These are phyloP conservation scores for Drosophila watanabei DNA, from an alignment of 1,140 invertebrate species.

Conservation along the genomic window DNA sequence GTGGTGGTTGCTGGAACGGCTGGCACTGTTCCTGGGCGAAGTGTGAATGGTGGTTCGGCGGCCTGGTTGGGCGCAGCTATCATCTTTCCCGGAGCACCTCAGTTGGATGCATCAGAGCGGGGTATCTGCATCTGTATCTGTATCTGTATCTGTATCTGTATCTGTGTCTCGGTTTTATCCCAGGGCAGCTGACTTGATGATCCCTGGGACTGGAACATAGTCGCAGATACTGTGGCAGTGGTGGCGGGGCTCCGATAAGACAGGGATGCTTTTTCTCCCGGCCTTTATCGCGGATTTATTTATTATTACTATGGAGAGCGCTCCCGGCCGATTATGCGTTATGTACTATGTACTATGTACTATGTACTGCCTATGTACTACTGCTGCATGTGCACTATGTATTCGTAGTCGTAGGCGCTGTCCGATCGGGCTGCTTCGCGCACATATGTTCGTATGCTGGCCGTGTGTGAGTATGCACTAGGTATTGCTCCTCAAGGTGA, in stretches of 20 bases:
- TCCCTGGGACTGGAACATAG: conserved; percentile 33
- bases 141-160: conserved; percentile 6
- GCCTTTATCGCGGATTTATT: conserved; percentile 44
- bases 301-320: conserved; percentile 15
- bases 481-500: conserved; percentile 77
- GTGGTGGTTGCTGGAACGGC: conserved; percentile 42
- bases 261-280: conserved; percentile 9
- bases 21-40: conserved; percentile 37
- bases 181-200: conserved; percentile 28
- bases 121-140: not conserved
- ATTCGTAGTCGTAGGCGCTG: conserved; percentile 28
- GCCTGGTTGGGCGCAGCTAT: conserved; percentile 60
- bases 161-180: conserved; percentile 25
- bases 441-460: conserved; percentile 22
- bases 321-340: conserved; percentile 15
- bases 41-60: conserved; percentile 32
- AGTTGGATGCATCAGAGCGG: conserved; percentile 15
- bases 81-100: conserved; percentile 45
- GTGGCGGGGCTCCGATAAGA: conserved; percentile 24
- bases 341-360: conserved; percentile 17
- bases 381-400: conserved; percentile 20
- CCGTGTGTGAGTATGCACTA: conserved; percentile 46
- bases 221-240: conserved; percentile 37
- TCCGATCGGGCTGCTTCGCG: conserved; percentile 39
- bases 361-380: conserved; percentile 25